Evolutionary conservation across 2,888 invertebrate species (phyloP), one percentile per base, ranked within the genome.

Genomic region (Trachelus tabidus): DNA sequence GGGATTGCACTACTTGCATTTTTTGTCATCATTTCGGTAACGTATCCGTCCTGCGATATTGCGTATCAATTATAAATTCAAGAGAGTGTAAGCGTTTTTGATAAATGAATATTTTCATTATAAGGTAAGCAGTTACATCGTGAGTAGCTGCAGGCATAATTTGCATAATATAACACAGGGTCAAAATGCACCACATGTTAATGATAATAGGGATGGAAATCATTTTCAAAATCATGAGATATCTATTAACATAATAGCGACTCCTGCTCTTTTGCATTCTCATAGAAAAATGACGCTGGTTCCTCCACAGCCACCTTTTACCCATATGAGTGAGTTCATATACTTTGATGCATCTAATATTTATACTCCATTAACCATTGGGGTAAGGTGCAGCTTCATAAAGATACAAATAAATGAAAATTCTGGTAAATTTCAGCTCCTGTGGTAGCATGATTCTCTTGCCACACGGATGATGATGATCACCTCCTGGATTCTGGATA

Each of bases 161-260:
- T 81, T 89, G 80, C 84, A 87, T 81, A 85, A 85, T 81, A 79
- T 84, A 35, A 79, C 84, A 73, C 75, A 83, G 40, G 81, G 83
- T 76, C 84, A 82, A 75, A 84, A 83, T 79, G 76, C 80, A 76
- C 34, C 68, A 35, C 80, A 77, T 76, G 34, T 80, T 35, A 80
- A 75, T 75, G 80, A 73, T 34, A 79, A 82, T 80, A 83, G 80
- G 77, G 85, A 82, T 81, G 56, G 9, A 56, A 56, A 56, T 56
- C 82, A 81, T 40, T 75, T 77, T 75, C 81, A 82, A 69, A 84
- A 86, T 79, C 87, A 90, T 81, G 87, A 90, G 77, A 89, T 90
- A 83, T 88, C 90, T 75, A 89, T 90, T 81, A 90, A 88, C 79
- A 85, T 90, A 78, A 89, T 90, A 76, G 87, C 90, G 33, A 85